phyloP scores from a whole-genome alignment of 1,140 invertebrate species.

The Propsilocerus akamusi region DNA sequence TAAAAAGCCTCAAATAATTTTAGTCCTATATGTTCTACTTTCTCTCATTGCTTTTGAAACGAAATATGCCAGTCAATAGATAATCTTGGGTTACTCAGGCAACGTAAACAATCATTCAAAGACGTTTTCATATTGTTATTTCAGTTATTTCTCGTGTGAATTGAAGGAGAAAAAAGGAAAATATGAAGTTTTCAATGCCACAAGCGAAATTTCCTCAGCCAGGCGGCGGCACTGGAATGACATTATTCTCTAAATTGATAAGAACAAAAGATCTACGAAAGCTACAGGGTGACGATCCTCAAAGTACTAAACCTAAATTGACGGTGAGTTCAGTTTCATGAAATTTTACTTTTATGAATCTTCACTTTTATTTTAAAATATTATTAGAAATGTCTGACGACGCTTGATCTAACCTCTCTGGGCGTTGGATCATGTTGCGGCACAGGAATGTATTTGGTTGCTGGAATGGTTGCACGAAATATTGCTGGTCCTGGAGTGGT shows the following conservation, averaged over 20 bases:
- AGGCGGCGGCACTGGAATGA: conserved; percentile 29
- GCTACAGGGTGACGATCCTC: conserved; percentile 25
- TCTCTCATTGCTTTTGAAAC: too few relatives aligned
- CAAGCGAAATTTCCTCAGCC: conserved; percentile 21
- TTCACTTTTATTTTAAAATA: conserved; percentile 6
- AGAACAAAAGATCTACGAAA: conserved; percentile 57
- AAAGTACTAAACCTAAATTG: conserved; percentile 44
- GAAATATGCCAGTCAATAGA: too few relatives aligned
- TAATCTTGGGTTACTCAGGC: too few relatives aligned
- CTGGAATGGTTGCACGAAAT: conserved; percentile 74
- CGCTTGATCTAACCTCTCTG: conserved; percentile 70
- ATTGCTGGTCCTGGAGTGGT: conserved; percentile 76
- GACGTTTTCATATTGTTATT: too few relatives aligned
- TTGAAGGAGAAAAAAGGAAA: neutral
- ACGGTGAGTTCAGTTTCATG: conserved; percentile 28
- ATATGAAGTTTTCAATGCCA: conserved; percentile 17
- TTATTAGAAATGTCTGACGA: conserved; percentile 74
- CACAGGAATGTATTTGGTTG: conserved; percentile 83
- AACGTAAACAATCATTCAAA: too few relatives aligned
- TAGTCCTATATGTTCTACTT: too few relatives aligned
- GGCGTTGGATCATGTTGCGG: conserved; percentile 87
- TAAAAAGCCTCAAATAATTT: too few relatives aligned
- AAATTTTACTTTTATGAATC: conserved; percentile 1
- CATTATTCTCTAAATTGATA: conserved; percentile 55
- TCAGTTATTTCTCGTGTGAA: neutral